A percentile compares a stretch with the other conserved stretches of the same genome.
These are phyloP conservation scores for Phycodurus eques DNA, from an alignment of 2,113 vertebrate species.

Conservation along the genomic window DNA sequence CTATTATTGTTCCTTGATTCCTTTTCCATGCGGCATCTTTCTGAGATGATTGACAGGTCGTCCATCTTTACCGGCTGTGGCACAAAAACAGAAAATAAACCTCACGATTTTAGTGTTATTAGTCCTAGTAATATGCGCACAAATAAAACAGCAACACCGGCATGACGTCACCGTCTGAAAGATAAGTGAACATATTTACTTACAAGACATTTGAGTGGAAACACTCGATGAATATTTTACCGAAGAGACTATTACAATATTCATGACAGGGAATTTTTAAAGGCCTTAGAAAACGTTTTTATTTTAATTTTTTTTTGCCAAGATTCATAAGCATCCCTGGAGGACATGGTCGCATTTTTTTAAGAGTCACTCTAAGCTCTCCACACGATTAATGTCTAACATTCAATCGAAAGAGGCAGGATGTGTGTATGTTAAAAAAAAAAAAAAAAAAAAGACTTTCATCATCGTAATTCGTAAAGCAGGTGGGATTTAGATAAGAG, in stretches of 20 bases:
- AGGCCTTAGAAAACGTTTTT: conserved; percentile 3
- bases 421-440: neutral
- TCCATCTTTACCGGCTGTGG: neutral
- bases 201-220: conserved; percentile 12
- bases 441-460: neutral
- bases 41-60: neutral
- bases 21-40: neutral
- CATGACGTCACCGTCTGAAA: conserved; percentile 8
- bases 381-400: neutral
- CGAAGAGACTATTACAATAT: conserved; percentile 28
- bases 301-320: neutral
- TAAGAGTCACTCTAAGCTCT: neutral
- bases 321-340: neutral
- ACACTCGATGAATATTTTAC: conserved; percentile 30
- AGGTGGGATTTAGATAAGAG: neutral
- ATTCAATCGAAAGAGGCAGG: neutral
- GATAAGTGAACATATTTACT: conserved; percentile 26
- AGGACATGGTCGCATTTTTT: neutral
- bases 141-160: conserved; percentile 5
- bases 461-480: neutral
- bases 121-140: neutral
- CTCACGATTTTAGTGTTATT: neutral
- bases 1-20: neutral
- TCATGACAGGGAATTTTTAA: conserved; percentile 11
- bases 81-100: neutral